A percentile compares a stretch with the other conserved stretches of the same genome.
Evolutionary conservation across 2,888 invertebrate genomes (phyloP).

Genomic region (Drosophila setosimentum): DNA sequence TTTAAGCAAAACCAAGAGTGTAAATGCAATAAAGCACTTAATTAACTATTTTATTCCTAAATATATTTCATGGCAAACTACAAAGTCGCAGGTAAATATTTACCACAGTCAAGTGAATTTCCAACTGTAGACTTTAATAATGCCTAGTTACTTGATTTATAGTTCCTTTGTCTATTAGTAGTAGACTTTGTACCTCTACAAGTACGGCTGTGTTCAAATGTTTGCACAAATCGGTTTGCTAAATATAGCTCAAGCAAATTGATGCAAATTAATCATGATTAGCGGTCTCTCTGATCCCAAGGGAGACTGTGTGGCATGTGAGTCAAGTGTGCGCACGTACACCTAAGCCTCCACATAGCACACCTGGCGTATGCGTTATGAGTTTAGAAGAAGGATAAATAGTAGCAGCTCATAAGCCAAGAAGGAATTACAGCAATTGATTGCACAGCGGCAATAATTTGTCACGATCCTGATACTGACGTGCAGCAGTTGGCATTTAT

Average conservation of each 20-base stretch:
- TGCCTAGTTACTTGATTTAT: neutral
- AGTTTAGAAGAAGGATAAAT: constrained; percentile 26
- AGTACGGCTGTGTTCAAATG: constrained; percentile 7
- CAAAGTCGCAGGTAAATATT: neutral
- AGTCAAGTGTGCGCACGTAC: constrained; percentile 14
- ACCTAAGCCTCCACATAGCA: neutral
- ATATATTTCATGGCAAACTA: constrained; percentile 13
- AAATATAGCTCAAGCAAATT: constrained; percentile 69
- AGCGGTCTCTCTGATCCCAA: constrained; percentile 40
- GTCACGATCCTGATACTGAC: constrained; percentile 36
- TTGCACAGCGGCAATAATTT: constrained; percentile 52
- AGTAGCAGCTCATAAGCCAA: constrained; percentile 18
- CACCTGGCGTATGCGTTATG: constrained; percentile 62
- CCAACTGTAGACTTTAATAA: neutral
- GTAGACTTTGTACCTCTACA: neutral
- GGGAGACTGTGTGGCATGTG: constrained; percentile 31
- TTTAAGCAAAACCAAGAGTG: neutral
- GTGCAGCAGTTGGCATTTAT: constrained; percentile 43
- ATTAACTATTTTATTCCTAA: neutral
- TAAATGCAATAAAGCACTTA: neutral
- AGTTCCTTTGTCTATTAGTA: neutral
- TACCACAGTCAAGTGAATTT: neutral
- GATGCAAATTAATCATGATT: constrained; percentile 80
- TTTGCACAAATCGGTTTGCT: constrained; percentile 47
- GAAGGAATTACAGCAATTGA: constrained; percentile 49